Conservation (phyloP, 2,797 vertebrate species). For the Vultur gryphus region DNA sequence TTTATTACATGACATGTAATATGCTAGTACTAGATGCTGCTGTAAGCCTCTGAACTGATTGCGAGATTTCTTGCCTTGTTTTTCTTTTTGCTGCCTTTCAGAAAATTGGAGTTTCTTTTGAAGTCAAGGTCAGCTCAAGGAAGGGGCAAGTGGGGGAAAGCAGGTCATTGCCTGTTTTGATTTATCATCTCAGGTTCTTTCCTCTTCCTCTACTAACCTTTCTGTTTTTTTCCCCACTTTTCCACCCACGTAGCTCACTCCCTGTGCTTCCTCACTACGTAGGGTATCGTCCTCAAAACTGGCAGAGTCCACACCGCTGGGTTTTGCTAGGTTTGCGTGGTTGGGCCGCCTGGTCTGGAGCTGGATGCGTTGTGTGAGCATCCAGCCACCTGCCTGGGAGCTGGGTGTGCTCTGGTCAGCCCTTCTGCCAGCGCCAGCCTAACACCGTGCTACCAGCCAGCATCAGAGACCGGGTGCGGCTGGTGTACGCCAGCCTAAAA, state of each 20-base stretch:
- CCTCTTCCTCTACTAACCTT: not conserved
- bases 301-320: rapidly evolving
- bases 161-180: not conserved
- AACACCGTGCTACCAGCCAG: not conserved
- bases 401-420: not conserved
- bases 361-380: not conserved
- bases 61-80: not conserved
- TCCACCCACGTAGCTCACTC: not conserved
- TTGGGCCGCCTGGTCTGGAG: not conserved
- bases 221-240: not conserved
- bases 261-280: not conserved
- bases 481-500: not conserved
- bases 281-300: rapidly evolving
- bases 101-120: not conserved
- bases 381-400: not conserved
- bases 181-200: not conserved
- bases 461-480: rapidly evolving
- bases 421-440: not conserved
- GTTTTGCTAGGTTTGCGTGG: not conserved
- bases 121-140: not conserved
- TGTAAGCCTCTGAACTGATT: not conserved
- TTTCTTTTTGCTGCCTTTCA: not conserved
- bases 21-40: not conserved
- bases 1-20: not conserved
- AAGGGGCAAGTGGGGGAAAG: rapidly evolving